Evolutionary conservation across 2,888 invertebrate genomes (phyloP), one percentile per base, ranked within the genome.

Genomic region (Crematogaster levior): DNA sequence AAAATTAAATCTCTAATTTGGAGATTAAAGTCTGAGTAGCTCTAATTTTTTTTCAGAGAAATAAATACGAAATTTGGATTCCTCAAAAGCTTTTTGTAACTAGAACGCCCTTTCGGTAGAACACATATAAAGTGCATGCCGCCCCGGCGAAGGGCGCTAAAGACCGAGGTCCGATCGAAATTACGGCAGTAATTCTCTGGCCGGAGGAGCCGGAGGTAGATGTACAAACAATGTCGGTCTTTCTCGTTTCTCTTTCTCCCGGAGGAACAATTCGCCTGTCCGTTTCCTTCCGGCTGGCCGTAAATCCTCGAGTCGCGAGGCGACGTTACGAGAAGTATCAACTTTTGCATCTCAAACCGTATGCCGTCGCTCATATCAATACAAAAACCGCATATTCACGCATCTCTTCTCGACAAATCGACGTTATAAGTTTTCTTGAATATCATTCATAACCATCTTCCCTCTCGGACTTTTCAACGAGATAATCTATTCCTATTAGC

Each of bases 161-260:
- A 75, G 66, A 66, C 37, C 27, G 51, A 5, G 24, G n/a, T 66
- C 27, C 75, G 66, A 75, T 75, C 66, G 48, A 53, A 75, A 66
- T 75, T 66, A 75, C 66, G 24, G 48, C 51, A 15, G 51, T 66
- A 75, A 75, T 61, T 75, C 75, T 75, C 66, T 51, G 65, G 51
- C 18, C 27, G 12, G 51, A 15, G 10, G 3, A 75, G 12, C 68
- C 27, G 37, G 65, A 65, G 75, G 65, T 48, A n/a, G 65, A 75
- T 66, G n/a, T 66, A 75, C 66, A 66, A 75, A 75, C 75, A 75
- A 40, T 40, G 37, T 66, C 37, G 75, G 51, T 34, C 75, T 51
- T 27, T 53, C 48, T 12, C 51, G 15, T 75, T 53, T 66, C 66
- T 75, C 68, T 66, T 40, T n/a, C 27, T 66, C 66, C 75, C 51